Conservation (phyloP, 2,113 vertebrate species). For the Mobula hypostoma region DNA sequence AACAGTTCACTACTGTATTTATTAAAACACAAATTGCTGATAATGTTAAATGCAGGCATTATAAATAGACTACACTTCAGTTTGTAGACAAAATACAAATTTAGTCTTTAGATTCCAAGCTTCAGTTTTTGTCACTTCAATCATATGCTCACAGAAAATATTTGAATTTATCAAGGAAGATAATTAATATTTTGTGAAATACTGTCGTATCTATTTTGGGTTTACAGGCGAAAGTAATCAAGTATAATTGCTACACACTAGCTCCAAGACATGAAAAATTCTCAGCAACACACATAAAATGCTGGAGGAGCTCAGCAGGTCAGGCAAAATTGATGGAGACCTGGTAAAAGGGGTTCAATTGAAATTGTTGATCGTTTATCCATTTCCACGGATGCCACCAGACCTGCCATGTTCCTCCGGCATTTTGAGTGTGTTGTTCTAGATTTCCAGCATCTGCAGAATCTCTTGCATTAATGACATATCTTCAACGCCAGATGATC, state of each 20-base stretch:
- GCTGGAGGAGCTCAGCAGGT: no score
- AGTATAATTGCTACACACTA: neutral
- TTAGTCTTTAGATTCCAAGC: neutral
- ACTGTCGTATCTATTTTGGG: neutral
- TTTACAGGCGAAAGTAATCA: neutral
- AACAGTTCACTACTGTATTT: neutral
- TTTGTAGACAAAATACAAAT: neutral
- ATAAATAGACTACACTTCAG: neutral
- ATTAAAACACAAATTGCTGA: neutral
- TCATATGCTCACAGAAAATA: neutral
- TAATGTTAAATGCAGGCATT: neutral
- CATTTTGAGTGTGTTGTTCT: no score
- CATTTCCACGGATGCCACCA: no score
- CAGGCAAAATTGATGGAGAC: no score
- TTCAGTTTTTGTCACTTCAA: neutral
- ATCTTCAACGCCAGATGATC: no score
- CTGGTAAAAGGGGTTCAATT: no score
- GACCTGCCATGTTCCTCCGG: no score
- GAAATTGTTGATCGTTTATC: no score
- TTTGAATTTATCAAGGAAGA: neutral
- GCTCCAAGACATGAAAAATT: neutral
- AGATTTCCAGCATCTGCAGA: no score
- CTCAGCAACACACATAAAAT: no score
- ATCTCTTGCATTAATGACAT: no score
- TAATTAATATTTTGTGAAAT: neutral